Evolutionary conservation across 2,797 vertebrate genomes (phyloP), one percentile per base, ranked within the genome.

Genomic region (Cynopterus sphinx): DNA sequence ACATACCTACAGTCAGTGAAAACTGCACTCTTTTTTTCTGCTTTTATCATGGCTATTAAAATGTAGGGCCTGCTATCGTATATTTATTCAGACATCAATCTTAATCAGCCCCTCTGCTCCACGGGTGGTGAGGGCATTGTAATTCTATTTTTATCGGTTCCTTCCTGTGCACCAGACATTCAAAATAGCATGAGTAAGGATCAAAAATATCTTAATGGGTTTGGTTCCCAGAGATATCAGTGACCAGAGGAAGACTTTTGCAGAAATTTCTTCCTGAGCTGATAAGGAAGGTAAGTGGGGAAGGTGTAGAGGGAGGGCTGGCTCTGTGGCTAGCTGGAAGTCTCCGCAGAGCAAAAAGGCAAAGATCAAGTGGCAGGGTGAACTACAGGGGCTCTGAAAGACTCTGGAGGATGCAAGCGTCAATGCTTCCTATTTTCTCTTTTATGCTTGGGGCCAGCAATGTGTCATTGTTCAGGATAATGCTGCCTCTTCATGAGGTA

Each of bases 61-160:
- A 98, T 98, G 97, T 94, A 88, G 97, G 97, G 89, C 51, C 97
- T 98, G 98, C 98, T 98, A 97, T 98, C 98, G 98, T 99, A 88
- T 99, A 98, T 99, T 99, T 99, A 98, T 98, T 98, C 98, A 98
- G 97, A 97, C 98, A 99, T 99, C 99, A 98, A 98, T 99, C 99
- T 98, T 98, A 98, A 98, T 98, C 98, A 98, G 93, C 87, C 97
- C 97, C 98, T 95, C 97, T 97, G 97, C 97, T 96, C 91, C 97
- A 98, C 98, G 98, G 98, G 98, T 97, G 91, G 98, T 98, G 77
- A 98, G 98, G 98, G 96, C 98, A 98, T 99, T 99, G 98, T 99
- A 98, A 98, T 98, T 97, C 98, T 99, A 98, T 99, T 99, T 99
- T 99, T 99, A 99, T 99, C 98, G 94, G 98, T 98, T 99, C 98